Evolutionary conservation across 2,113 vertebrate species (phyloP), one percentile per base, ranked within the genome.

Genomic region (Haliaeetus leucogaster): DNA sequence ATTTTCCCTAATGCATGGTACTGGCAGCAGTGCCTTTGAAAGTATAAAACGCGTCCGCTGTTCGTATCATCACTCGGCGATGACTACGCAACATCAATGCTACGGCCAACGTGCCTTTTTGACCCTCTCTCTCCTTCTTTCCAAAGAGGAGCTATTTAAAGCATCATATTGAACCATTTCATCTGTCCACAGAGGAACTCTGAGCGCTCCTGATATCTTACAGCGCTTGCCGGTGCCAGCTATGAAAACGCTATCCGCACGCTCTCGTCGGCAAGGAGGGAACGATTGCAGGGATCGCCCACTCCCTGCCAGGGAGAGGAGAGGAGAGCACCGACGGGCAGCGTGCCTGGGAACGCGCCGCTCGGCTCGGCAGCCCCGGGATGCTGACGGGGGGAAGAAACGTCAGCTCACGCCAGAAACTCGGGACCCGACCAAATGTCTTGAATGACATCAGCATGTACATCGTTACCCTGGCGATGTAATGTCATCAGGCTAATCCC

Each of bases 61-160:
- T 16, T 86, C 3, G 0, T 25, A 58, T 50, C 85, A 16, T 74
- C 55, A 10, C 87, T 56, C 13, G 5, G 80, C 3, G 4, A 47
- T 12, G 71, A 55, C 89, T 68, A 12, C 29, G 2, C 73, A 52
- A 56, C 67, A n/a, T 48, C 66, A 61, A 21, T 43, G 48, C 68
- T n/a, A 27, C 0, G 7, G 89, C 90, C 66, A 70, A 22, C 0
- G 13, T 52, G 79, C 82, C 91, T 85, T 81, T 36, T n/a, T 56
- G 78, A 86, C 78, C 94, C 11, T 3, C 73, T 45, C 55, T 30
- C 78, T 25, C 66, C 19, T 65, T 23, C 82, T 77, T 65, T 82
- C 74, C 48, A 8, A 79, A 74, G 68, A 82, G 59, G 52, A 96
- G 72, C 61, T 77, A 88, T 87, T 97, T 90, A 86, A 91, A 78